phyloP scores from a whole-genome alignment of 2,888 invertebrate genomes.

The Sarcophaga caerulescens region DNA sequence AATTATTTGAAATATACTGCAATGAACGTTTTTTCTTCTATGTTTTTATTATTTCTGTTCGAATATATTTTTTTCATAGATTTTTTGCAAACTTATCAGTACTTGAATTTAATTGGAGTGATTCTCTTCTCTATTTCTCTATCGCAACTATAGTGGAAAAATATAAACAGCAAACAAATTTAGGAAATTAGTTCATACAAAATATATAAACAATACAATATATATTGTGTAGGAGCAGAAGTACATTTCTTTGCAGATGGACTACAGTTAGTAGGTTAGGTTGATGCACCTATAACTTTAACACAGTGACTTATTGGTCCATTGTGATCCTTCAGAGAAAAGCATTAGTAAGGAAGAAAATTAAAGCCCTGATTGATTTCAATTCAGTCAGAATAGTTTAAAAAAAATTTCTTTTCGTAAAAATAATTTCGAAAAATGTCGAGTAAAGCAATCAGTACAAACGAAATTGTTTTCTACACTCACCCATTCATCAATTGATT shows the following conservation, averaged over 20 bases:
- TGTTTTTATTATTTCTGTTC: not conserved
- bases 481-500: not conserved
- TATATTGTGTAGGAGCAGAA: slow-evolving; percentile 9
- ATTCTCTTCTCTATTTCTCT: slow-evolving; percentile 41
- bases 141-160: slow-evolving; percentile 27
- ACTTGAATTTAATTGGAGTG: slow-evolving; percentile 55
- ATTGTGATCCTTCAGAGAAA: too few relatives aligned
- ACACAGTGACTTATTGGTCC: too few relatives aligned
- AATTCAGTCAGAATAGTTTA: too few relatives aligned
- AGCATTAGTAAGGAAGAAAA: too few relatives aligned
- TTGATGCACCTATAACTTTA: too few relatives aligned
- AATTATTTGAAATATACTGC: slow-evolving; percentile 59
- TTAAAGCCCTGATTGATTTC: too few relatives aligned
- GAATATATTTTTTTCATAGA: slow-evolving; percentile 3
- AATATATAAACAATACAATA: slow-evolving; percentile 58
- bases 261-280: too few relatives aligned
- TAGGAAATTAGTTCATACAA: slow-evolving; percentile 70
- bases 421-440: too few relatives aligned
- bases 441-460: too few relatives aligned
- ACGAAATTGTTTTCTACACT: not conserved
- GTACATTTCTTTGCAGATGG: not conserved
- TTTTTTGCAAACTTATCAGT: slow-evolving; percentile 45
- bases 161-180: slow-evolving; percentile 70
- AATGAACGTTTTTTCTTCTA: slow-evolving; percentile 40
- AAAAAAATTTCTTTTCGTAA: too few relatives aligned